phyloP scores from a whole-genome alignment of 2,888 invertebrate genomes.

The Aromia moschata region DNA sequence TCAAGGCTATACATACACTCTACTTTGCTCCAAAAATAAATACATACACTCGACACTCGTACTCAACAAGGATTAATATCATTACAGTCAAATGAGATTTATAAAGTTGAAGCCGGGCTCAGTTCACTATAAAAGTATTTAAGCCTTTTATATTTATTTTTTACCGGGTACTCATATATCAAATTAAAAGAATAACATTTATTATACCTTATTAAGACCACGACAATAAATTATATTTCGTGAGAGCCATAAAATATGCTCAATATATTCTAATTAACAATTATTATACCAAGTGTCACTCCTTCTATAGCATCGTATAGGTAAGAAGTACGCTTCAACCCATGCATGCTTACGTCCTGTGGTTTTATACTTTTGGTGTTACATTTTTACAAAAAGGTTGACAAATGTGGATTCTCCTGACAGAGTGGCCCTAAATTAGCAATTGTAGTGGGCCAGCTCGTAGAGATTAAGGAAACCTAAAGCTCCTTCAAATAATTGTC shows the following conservation, averaged over 20 bases:
- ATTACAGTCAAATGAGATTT: neutral
- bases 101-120: constrained; percentile 25
- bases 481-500: no score
- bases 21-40: neutral
- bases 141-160: constrained; percentile 31
- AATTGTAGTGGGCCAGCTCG: no score
- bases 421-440: no score
- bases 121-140: constrained; percentile 19
- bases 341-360: no score
- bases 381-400: no score
- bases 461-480: no score
- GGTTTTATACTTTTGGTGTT: no score
- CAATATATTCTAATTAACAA: constrained; percentile 37
- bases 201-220: constrained; percentile 30
- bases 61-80: neutral
- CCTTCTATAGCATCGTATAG: neutral
- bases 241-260: constrained; percentile 21
- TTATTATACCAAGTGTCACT: constrained; percentile 25
- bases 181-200: constrained; percentile 33
- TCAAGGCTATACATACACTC: no score
- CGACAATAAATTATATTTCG: constrained; percentile 24
- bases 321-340: no score
- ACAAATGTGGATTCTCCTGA: no score
- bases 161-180: constrained; percentile 34
- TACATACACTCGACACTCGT: neutral